Percentiles rank a stretch among this genome's conserved stretches.
phyloP scores from a whole-genome alignment of 2,797 vertebrate species.

The Hydrophis major region DNA sequence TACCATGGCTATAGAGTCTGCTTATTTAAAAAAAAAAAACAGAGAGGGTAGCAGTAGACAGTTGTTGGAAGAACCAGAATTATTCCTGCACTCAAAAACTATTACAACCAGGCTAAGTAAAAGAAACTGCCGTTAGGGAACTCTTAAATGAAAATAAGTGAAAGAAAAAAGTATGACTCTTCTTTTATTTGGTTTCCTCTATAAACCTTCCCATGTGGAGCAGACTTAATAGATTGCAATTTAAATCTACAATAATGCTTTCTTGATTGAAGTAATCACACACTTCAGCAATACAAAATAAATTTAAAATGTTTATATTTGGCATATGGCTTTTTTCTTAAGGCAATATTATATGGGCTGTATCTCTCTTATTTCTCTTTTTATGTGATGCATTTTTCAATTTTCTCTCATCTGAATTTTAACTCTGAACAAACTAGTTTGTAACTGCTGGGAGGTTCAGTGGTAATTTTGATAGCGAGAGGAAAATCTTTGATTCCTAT shows the following conservation, averaged over 20 bases:
- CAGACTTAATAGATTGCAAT: not conserved
- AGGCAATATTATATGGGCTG: not conserved
- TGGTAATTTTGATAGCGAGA: not conserved
- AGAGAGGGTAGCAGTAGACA: constrained; percentile 36
- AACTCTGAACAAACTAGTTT: not conserved
- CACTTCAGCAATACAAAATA: constrained; percentile 5
- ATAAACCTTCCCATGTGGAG: constrained; percentile 1
- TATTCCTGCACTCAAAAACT: constrained; percentile 21
- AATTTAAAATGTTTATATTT: not conserved
- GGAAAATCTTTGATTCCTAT: not conserved
- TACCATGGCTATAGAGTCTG: constrained; percentile 23
- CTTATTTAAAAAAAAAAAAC: constrained; percentile 41
- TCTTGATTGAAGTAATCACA: constrained; percentile 14
- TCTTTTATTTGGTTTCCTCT: not conserved
- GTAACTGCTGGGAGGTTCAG: not conserved
- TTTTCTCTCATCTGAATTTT: not conserved
- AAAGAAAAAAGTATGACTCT: not conserved
- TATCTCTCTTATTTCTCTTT: not conserved
- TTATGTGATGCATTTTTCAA: not conserved
- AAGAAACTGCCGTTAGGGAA: not conserved
- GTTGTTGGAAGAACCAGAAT: constrained; percentile 37
- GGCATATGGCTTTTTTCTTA: not conserved
- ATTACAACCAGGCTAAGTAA: constrained; percentile 17
- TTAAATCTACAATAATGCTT: not conserved
- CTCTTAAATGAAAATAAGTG: constrained; percentile 30